Evolutionary conservation across 1,140 invertebrate genomes (phyloP), one percentile per base, ranked within the genome.

Genomic region (Panonychus citri): DNA sequence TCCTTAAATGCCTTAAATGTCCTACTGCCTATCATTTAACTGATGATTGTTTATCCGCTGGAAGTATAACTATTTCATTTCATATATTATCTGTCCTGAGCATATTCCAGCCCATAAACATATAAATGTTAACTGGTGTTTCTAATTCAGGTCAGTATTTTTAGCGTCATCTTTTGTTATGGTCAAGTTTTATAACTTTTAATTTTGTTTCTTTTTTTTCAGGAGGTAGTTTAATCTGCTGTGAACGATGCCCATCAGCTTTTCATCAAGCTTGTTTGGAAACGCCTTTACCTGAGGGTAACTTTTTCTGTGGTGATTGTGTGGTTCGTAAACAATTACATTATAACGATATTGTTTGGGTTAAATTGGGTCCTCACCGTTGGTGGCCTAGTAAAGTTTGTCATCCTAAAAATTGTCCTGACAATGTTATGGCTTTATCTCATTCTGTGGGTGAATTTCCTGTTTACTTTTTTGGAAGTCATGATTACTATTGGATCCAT

Each of bases 341-440:
- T 10, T 93, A 89, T 67, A 86, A 85, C 4, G 87, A 94, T 68
- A 81, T 96, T 63, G 26, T 58, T 55, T 58, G 60, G 53, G 54
- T 49, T 25, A 62, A 62, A 55, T 28, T 62, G 12, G 54, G 54
- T 17, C 30, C 13, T 37, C 59, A 62, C 42, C 49, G 83, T 60
- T 96, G 89, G 89, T 96, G 90, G 90, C 90, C 90, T 0, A 82
- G 82, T 0, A 72, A 83, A 60, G 81, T 95, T 39, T 74, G 87
- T 57, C 84, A 85, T 65, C 86, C 87, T 0, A 74, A 78, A 24
- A 79, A 85, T 69, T 78, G 94, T 58, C 89, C 89, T 0, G 70
- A 75, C 19, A 90, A 89, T 62, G 78, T 94, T 34, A 68, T 76
- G 27, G 74, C 77, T 3, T 74, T 81, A 42, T 64, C 75, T 7